Base-by-base conservation (phyloP, 2,888 invertebrate genomes). In the Ariolimax columbianus region DNA sequence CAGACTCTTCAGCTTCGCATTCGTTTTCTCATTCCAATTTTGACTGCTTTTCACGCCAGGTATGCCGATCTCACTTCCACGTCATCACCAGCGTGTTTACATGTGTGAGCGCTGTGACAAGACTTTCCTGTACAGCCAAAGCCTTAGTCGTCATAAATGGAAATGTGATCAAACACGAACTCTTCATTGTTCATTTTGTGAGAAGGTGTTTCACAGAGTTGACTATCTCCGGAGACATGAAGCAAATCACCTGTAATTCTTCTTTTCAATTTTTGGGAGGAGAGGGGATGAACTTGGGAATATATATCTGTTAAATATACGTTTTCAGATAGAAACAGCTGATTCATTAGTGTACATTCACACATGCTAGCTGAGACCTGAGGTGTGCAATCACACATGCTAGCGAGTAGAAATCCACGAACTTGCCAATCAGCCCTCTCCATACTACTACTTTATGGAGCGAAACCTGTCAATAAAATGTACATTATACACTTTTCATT, bases 61-160 rank as follows among this genome's bases (percentile, higher is more conserved):
- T 75, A 33, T 51, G n/a, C 75, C 51, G 75, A 75, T 33, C 33
- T 51, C 6, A 11, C 51, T 51, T 7, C 75, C 17, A 75, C 75
- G 43, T 38, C 38, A 38, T 4, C 78, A n/a, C 26, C 68, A 47
- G 33, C 81, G 47, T 43, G 72, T 72, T 30, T 55, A 72, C 81
- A 81, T 72, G 72, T 81, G 81, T n/a, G 68, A 72, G 51, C 55
- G 72, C 72, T 83, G 83, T 36, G 66, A 77, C 83, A 75, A 77
- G 77, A 63, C 75, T 33, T 83, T 83, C 68, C 6, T 51, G 9
- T 68, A 77, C 83, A 77, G 83, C 23, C 87, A 85, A 77, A 85
- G 85, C 33, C 59, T 87, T 26, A 80, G 78, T 51, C 84, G 87
- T 7, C 87, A 87, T 72, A 82, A 83, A n/a, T 87, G 87, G 87